Percentiles rank a stretch among this genome's conserved stretches.
These are phyloP conservation scores for Pseudomyrmex cubaensis DNA, from an alignment of 1,140 invertebrate species.

Conservation along the genomic window DNA sequence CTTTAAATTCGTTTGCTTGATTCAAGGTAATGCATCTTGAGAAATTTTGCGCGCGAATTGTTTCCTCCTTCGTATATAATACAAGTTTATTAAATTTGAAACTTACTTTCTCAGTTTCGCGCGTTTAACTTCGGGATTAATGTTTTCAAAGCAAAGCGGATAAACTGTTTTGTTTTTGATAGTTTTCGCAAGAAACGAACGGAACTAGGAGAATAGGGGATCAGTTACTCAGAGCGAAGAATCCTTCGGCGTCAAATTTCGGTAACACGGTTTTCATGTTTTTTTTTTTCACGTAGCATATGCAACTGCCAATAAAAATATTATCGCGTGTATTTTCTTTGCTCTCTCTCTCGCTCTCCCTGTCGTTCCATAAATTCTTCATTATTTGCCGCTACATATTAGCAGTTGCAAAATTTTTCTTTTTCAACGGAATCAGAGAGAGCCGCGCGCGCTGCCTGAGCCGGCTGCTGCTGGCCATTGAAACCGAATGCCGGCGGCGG, in stretches of 20 bases:
- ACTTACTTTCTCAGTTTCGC: too few relatives aligned
- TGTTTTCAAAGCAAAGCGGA: too few relatives aligned
- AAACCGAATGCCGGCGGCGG: slow-evolving; percentile 46
- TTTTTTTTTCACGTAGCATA: background rate
- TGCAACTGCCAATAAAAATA: slow-evolving; percentile 34
- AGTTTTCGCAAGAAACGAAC: background rate
- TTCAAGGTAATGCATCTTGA: background rate
- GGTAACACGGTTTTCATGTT: background rate
- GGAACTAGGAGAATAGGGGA: background rate
- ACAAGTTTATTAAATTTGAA: background rate
- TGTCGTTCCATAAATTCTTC: slow-evolving; percentile 40
- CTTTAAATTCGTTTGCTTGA: slow-evolving; percentile 9
- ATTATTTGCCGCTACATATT: slow-evolving; percentile 40
- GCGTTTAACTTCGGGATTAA: too few relatives aligned
- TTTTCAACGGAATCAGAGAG: slow-evolving; percentile 42
- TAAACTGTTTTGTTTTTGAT: background rate
- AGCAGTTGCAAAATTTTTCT: slow-evolving; percentile 40
- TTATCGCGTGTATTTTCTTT: slow-evolving; percentile 6
- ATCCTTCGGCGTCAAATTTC: background rate
- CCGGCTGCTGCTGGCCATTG: slow-evolving; percentile 61
- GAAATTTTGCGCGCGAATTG: background rate
- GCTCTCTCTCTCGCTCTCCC: background rate
- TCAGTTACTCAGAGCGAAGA: slow-evolving; percentile 9
- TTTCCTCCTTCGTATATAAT: background rate
- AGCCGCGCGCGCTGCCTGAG: slow-evolving; percentile 40